Evolutionary conservation across 2,888 invertebrate genomes (phyloP).

Genomic region (Pammene aurita): DNA sequence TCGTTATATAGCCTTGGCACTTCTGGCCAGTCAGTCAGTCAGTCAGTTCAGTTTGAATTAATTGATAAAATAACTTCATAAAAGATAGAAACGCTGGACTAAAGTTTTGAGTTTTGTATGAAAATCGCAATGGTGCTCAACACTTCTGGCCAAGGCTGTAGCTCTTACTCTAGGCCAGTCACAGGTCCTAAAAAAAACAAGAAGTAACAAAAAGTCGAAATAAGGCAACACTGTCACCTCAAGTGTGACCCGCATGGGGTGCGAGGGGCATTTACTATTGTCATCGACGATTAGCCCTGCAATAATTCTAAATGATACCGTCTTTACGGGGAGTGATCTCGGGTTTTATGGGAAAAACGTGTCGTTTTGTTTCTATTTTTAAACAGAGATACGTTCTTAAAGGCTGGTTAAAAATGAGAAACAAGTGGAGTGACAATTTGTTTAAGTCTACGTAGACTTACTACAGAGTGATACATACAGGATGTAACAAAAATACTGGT

Average conservation of each 20-base stretch:
- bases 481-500: too few relatives aligned
- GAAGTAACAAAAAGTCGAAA: conserved; percentile 37
- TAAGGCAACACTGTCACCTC: conserved; percentile 39
- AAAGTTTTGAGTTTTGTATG: too few relatives aligned
- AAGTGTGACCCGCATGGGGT: conserved; percentile 64
- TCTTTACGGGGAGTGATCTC: conserved; percentile 56
- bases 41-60: too few relatives aligned
- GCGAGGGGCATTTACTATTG: conserved; percentile 63
- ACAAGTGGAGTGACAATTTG: not conserved
- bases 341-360: conserved; percentile 54
- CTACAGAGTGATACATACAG: too few relatives aligned
- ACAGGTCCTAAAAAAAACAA: not conserved
- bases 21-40: too few relatives aligned
- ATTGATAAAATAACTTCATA: too few relatives aligned
- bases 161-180: too few relatives aligned
- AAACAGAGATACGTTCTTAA: not conserved
- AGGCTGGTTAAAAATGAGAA: not conserved
- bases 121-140: too few relatives aligned
- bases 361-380: conserved; percentile 20
- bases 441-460: not conserved
- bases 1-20: too few relatives aligned
- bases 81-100: too few relatives aligned
- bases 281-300: conserved; percentile 67
- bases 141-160: too few relatives aligned
- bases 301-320: conserved; percentile 58